A percentile compares a stretch with the other conserved stretches of the same genome.
Evolutionary conservation across 2,888 invertebrate species (phyloP).

Genomic region (Amphipyra tragopoginis): DNA sequence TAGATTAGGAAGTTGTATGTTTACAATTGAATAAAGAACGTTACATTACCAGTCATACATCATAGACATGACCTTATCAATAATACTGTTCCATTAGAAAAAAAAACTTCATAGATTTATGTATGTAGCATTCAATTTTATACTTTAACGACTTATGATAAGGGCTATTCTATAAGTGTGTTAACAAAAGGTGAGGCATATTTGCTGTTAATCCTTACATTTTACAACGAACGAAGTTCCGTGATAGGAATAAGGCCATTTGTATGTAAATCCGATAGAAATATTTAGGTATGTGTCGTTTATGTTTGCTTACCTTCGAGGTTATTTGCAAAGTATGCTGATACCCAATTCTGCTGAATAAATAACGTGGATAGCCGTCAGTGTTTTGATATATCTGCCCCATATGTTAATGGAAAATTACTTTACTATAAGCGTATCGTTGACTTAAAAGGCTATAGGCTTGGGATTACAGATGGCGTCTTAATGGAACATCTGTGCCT

Average conservation of each 20-base stretch:
- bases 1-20: too few species aligned
- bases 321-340: conserved; percentile 28
- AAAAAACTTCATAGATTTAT: too few species aligned
- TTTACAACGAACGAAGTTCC: conserved; percentile 45
- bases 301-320: conserved; percentile 42
- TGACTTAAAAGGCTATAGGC: too few species aligned
- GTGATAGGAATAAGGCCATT: conserved; percentile 35
- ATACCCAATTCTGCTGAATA: conserved; percentile 7
- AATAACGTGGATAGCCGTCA: background rate
- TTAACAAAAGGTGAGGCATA: conserved; percentile 17
- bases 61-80: conserved; percentile 51
- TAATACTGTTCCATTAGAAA: conserved; percentile 23
- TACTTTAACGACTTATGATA: conserved; percentile 21
- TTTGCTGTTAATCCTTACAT: conserved; percentile 23
- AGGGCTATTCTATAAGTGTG: background rate
- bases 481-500: too few species aligned
- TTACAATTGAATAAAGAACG: too few species aligned
- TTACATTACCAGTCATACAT: conserved; percentile 37
- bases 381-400: background rate
- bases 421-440: too few species aligned
- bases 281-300: conserved; percentile 36
- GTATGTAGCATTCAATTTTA: conserved; percentile 10
- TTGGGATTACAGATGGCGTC: too few species aligned
- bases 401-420: background rate
- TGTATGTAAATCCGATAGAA: conserved; percentile 49